Evolutionary conservation across 2,797 vertebrate species (phyloP).

Genomic region (Antennarius maculatus): DNA sequence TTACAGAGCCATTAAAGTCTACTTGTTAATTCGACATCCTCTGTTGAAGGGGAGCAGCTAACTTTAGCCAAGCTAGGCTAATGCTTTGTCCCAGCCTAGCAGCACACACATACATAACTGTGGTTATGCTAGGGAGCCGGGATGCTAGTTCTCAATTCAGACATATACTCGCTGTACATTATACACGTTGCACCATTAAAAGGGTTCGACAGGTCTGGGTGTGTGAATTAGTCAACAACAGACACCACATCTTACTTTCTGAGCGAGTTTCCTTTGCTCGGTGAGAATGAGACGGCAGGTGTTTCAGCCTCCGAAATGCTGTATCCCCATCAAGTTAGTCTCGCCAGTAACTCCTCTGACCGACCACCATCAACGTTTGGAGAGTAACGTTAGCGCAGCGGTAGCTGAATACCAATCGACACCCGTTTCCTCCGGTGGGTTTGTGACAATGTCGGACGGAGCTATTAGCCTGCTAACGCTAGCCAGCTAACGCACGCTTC

Average conservation of each 20-base stretch:
- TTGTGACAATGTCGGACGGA: conserved; percentile 42
- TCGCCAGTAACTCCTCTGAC: neutral
- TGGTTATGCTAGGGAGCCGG: neutral
- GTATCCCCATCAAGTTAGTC: conserved; percentile 50
- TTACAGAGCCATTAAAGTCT: neutral
- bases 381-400: neutral
- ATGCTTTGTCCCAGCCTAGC: conserved; percentile 66
- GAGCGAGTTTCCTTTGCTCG: conserved; percentile 58
- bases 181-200: neutral
- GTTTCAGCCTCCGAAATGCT: conserved; percentile 51
- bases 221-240: conserved; percentile 40
- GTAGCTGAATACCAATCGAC: conserved; percentile 15
- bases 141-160: neutral
- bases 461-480: conserved; percentile 64
- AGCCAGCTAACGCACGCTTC: conserved; percentile 62
- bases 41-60: conserved; percentile 61
- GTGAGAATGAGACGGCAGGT: conserved; percentile 49
- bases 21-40: conserved; percentile 29
- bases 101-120: neutral
- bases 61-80: conserved; percentile 69
- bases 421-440: conserved; percentile 20
- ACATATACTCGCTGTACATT: neutral
- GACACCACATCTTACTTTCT: conserved; percentile 65
- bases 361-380: neutral
- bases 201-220: conserved; percentile 2